Evolutionary conservation across 37 sponge, comb jelly and placozoan genomes (phyloP).

Genomic region (Cliona cf. orientalis): DNA sequence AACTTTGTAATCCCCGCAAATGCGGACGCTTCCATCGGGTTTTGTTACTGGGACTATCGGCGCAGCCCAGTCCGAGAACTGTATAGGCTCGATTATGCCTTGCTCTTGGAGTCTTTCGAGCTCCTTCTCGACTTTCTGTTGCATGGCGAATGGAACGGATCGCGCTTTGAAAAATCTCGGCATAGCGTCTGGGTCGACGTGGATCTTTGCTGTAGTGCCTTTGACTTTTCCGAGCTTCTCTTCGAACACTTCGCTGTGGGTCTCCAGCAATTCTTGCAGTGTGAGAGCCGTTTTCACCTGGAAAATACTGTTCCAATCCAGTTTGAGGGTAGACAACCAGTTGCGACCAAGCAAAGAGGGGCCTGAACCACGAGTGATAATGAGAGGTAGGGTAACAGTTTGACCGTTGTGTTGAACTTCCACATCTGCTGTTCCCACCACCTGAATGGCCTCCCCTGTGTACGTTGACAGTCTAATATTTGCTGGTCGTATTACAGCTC

Average conservation of each 20-base stretch:
- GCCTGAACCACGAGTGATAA: too few relatives aligned
- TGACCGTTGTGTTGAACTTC: too few relatives aligned
- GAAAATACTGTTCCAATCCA: too few relatives aligned
- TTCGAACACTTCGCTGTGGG: neutral
- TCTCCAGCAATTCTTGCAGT: neutral
- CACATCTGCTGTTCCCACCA: too few relatives aligned
- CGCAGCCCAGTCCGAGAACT: too few relatives aligned
- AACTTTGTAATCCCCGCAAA: too few relatives aligned
- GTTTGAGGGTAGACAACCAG: too few relatives aligned
- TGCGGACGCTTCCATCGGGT: too few relatives aligned
- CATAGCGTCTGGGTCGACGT: slow-evolving; percentile 14
- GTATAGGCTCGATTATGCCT: slow-evolving; percentile 43
- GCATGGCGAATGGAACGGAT: slow-evolving; percentile 37
- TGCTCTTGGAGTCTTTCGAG: slow-evolving; percentile 26
- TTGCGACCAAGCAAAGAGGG: too few relatives aligned
- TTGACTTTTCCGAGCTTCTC: slow-evolving; percentile 6
- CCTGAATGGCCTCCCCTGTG: too few relatives aligned
- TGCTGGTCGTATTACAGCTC: neutral
- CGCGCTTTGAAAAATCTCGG: slow-evolving; percentile 47
- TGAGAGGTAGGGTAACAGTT: too few relatives aligned
- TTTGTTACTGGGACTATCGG: too few relatives aligned
- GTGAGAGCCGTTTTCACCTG: neutral
- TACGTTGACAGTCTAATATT: neutral
- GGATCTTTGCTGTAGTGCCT: slow-evolving; percentile 13
- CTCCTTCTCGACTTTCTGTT: slow-evolving; percentile 42